Evolutionary conservation across 53 echinoderm and acorn worm genomes (phyloP), one percentile per base, ranked within the genome.

Genomic region (Zoroaster sp.): DNA sequence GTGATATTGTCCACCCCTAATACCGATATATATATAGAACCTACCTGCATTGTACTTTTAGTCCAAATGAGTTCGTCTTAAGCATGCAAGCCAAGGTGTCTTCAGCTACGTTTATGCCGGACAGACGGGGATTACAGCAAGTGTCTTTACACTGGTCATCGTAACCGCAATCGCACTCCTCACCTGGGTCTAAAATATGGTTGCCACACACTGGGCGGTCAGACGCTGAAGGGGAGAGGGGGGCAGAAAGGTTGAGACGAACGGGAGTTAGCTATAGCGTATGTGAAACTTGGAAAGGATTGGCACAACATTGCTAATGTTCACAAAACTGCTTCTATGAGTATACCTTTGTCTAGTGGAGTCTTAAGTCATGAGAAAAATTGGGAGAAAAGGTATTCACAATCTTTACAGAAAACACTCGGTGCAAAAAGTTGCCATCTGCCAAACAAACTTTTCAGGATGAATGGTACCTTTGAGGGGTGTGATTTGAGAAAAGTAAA

Each of bases 151-250:
- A 97, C 83, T 93, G 92, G 40, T 95, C 95, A 63, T 89, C 90
- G 35, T 95, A 97, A 1, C 97, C 97, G 88, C 97, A 97, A 49
- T 97, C 97, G 54, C 97, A 97, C 54, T 95, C 87, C 3, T 83
- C 88, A 15, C 63, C 91, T 0, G 35, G 88, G 51, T 97, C 93
- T 30, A 95, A 51, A 35, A 97, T 92, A 13, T 92, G 95, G 65
- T 97, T 97, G 8, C 97, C 97, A 42, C 97, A 97, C 34, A 97
- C 92, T 7, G 95, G 89, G 21, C 87, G 75, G 75, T 95, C 87
- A 46, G 92, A 91, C 45, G 37, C 96, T 96, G 88, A 12, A 18
- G 45, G 30, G 9, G 15, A 76, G 28, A 77, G 42, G 1, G n/a
- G 13, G 2, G 36, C 7, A 15, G 3, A 30, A 10, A 3, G 46